phyloP scores from a whole-genome alignment of 2,113 vertebrate genomes.

The Silurus asotus region DNA sequence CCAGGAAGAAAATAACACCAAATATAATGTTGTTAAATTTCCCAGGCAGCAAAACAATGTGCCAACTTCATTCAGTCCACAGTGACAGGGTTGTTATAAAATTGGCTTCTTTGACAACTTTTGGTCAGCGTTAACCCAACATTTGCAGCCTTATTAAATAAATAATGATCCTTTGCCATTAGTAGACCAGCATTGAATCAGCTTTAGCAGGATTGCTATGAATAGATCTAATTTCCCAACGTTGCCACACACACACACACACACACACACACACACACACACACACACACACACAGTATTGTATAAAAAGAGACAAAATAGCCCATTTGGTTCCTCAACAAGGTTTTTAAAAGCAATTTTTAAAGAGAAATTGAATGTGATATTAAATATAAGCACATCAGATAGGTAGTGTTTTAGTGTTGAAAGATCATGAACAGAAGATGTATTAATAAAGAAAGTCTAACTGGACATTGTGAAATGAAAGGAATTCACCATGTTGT shows the following conservation, averaged over 20 bases:
- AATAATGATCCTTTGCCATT: background rate
- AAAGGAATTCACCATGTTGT: background rate
- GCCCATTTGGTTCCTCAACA: too few species aligned
- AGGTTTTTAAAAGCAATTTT: background rate
- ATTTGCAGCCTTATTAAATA: background rate
- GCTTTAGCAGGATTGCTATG: background rate
- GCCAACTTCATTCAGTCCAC: background rate
- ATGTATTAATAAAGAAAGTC: background rate
- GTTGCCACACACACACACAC: background rate
- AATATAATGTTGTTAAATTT: background rate
- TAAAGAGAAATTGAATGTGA: background rate
- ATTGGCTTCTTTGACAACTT: background rate
- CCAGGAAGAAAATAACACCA: background rate
- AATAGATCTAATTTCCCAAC: background rate
- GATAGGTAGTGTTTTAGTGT: background rate
- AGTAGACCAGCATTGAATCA: background rate
- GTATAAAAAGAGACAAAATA: background rate
- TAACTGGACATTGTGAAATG: background rate
- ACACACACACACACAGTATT: background rate
- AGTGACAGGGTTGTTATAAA: background rate
- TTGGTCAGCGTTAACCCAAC: background rate
- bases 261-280: too few species aligned
- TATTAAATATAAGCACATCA: background rate
- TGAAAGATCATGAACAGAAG: background rate
- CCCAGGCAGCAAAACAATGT: background rate